phyloP scores from a whole-genome alignment of 2,888 invertebrate species.

The Ariolimax columbianus region DNA sequence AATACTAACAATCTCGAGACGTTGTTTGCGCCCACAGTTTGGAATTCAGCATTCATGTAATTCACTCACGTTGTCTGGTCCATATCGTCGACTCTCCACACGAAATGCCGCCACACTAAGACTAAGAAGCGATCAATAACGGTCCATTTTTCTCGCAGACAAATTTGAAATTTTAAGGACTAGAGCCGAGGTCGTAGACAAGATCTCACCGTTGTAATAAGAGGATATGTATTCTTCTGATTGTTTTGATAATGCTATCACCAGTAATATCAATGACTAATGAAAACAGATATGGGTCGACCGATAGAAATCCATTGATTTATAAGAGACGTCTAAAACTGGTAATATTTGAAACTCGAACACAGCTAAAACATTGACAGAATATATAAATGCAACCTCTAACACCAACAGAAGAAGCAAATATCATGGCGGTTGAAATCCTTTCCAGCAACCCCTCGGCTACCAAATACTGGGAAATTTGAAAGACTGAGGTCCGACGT shows the following conservation, averaged over 20 bases:
- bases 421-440: background rate
- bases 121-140: slow-evolving; percentile 38
- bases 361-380: background rate
- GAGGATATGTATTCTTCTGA: too few species aligned
- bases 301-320: background rate
- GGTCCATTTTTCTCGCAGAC: slow-evolving; percentile 3
- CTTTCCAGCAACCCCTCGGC: background rate
- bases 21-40: background rate
- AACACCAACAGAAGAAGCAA: background rate
- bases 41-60: slow-evolving; percentile 29
- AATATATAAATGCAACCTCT: background rate
- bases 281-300: too few species aligned
- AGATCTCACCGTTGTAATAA: background rate
- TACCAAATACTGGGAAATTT: background rate
- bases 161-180: background rate
- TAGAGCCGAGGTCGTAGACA: background rate
- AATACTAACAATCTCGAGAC: background rate
- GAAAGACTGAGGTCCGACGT: slow-evolving; percentile 6
- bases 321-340: background rate
- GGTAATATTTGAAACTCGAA: background rate
- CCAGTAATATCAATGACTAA: too few species aligned
- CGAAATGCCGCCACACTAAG: slow-evolving; percentile 24
- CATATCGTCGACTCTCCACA: background rate
- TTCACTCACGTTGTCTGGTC: slow-evolving; percentile 37
- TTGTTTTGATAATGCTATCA: too few species aligned